A percentile compares a stretch with the other conserved stretches of the same genome.
These are phyloP conservation scores for Cynodonichthys magdalenae DNA, from an alignment of 2,797 vertebrate species.

Conservation along the genomic window DNA sequence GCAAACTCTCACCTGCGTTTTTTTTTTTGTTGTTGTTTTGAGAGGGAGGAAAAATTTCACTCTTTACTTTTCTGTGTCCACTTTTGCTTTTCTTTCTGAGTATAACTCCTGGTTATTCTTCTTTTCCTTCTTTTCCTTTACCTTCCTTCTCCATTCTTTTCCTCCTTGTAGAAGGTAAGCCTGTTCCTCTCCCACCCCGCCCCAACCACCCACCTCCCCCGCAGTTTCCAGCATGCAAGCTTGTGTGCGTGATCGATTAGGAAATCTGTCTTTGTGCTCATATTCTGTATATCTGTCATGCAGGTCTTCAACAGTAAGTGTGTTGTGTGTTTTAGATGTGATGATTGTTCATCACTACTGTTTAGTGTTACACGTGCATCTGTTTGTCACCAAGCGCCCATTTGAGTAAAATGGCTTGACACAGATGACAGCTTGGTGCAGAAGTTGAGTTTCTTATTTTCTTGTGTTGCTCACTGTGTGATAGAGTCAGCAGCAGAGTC, in stretches of 20 bases:
- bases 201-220: conserved; percentile 33
- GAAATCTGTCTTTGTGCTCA: conserved; percentile 63
- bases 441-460: conserved; percentile 17
- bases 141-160: conserved; percentile 88
- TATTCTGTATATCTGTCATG: conserved; percentile 42
- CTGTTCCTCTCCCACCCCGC: conserved; percentile 74
- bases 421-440: conserved; percentile 36
- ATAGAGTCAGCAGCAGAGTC: background rate
- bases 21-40: background rate
- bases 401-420: conserved; percentile 53
- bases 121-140: conserved; percentile 78
- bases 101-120: conserved; percentile 84
- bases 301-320: conserved; percentile 55
- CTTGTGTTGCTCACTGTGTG: conserved; percentile 10
- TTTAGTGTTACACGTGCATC: conserved; percentile 46
- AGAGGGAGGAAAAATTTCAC: conserved; percentile 22
- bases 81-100: conserved; percentile 75
- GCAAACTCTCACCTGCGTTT: conserved; percentile 40
- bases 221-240: conserved; percentile 87
- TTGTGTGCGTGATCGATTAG: conserved; percentile 67
- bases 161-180: conserved; percentile 98
- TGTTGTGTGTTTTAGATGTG: conserved; percentile 53
- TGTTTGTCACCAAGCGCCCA: conserved; percentile 55
- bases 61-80: conserved; percentile 69
- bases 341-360: conserved; percentile 49